Base-by-base conservation (phyloP, 1,140 invertebrate species). In the Myzus persicae region DNA sequence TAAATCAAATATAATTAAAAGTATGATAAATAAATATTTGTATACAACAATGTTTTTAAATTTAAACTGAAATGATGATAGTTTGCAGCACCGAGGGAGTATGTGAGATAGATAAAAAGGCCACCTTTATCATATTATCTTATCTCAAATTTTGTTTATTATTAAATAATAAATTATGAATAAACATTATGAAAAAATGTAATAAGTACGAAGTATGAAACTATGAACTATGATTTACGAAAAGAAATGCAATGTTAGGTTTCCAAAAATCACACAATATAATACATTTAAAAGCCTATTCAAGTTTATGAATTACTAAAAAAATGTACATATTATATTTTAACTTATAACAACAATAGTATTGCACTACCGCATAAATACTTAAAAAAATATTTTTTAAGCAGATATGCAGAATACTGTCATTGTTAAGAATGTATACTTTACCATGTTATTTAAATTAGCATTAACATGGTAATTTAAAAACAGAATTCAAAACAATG, bases 41-140 rank as follows among this genome's bases (percentile, higher is more conserved):
- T 67, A 67, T 67, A 90, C 89, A 90, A 90, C 59, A 54, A 90
- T 40, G n/a, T 67, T 90, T 90, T 90, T 42, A 67, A 90, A n/a
- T 42, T 90, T 5, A 11, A 42, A 67, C 24, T 42, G 20, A 42
- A 42, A 67, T 40, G 38, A 90, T 90, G 51, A 90, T 90, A 90
- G 89, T 90, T 90, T 59, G 38, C 89, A 90, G 51, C 54, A 90
- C 89, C 89, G 89, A 90, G 51, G 89, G 51, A 54, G 42, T 42
- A 44, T 90, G 5, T 44, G 38, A 90, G 24, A 67, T 42, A 67
- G 1, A 67, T 42, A 67, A 31, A 51, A 90, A 31, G 26, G 26
- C 46, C 4, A 54, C 24, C n/a, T 54, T 59, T 90, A 26, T 54
- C 31, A 59, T 31, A 90, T 1, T 90, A 40, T 42, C 51, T 42